Evolutionary conservation across 2,797 vertebrate species (phyloP), one percentile per base, ranked within the genome.

Genomic region (Argyrosomus regius): DNA sequence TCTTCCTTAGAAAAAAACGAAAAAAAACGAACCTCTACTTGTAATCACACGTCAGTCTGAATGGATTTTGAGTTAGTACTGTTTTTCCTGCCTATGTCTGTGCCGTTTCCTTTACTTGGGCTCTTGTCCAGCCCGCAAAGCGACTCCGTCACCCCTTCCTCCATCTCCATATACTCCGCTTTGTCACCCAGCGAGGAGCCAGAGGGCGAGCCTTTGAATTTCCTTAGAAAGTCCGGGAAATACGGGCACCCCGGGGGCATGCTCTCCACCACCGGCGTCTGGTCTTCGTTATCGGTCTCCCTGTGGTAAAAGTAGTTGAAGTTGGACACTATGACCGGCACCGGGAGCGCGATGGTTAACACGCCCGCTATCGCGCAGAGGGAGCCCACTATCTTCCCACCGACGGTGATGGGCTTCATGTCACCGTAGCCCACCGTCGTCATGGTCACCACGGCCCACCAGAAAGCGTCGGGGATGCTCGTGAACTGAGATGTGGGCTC

Each of bases 361-460:
- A 99, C 98, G 78, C 98, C 98, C 0, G 98, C 98, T 68, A 99
- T 99, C 88, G 98, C 98, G 94, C 98, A 99, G 61, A 99, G 93
- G 66, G 98, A 99, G 87, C 98, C 98, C 43, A 99, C 98, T 48
- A 99, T 99, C 92, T 99, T 99, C 67, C 98, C 98, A 5, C 98
- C 98, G 46, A 99, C 97, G 0, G 98, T 99, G 91, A 99, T 98
- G 90, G 98, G 98, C 91, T 98, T 99, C 98, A 99, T 99, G 96
- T 99, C 98, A 54, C 98, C 98, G 78, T 99, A 99, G 85, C 98
- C 98, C 86, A 99, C 98, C 14, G 98, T 99, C 57, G 98, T 99
- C 98, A 99, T 99, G 88, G 98, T 99, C 78, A 99, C 98, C 60
- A 99, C 98, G 9, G 98, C 98, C 98, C 98, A 99, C 98, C 98